Base-by-base conservation (phyloP, 2,888 invertebrate genomes). In the Clepsis dumicolana region DNA sequence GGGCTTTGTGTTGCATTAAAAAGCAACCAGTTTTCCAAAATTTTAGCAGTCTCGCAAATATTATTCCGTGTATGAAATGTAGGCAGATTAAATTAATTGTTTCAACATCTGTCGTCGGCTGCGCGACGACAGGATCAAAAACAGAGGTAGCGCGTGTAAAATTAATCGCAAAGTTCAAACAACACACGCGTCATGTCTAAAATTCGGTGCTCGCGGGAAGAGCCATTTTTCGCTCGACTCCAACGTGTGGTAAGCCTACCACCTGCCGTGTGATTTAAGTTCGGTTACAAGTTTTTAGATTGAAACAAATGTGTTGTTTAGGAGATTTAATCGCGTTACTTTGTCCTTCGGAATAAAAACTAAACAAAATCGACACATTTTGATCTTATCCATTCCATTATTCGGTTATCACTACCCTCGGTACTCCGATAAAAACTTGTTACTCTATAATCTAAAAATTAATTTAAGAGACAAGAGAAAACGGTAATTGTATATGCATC, bases 21-120 rank as follows among this genome's bases (percentile, higher is more conserved):
- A n/a, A n/a, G n/a, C n/a, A n/a, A n/a, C n/a, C n/a, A n/a, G n/a
- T n/a, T n/a, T n/a, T n/a, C n/a, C 3, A 12, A 1, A 35, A 35
- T 35, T 35, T 35, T 35, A 35, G 12, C 10, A 35, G n/a, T 3
- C 21, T 21, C 1, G 48, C 21, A 48, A 52, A 25, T n/a, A 52
- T n/a, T 18, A 24, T 27, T 29, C 48, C n/a, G 50, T 14, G 5
- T 52, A 52, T 25, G 52, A 25, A 18, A 16, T 4, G 0, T 5
- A 50, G 61, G 48, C n/a, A 21, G 61, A 50, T 32, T 48, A 32
- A 21, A 50, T 27, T 29, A 48, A 29, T 21, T 35, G 56, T 59
- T 32, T 50, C 29, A 21, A 25, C 25, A 44, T 8, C 14, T 32
- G 10, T 25, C 21, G 12, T 35, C 4, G 35, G 52, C 38, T 18